Evolutionary conservation across 64 coral and sea anemone species (phyloP), one percentile per base, ranked within the genome.

Genomic region (Montipora foliosa): DNA sequence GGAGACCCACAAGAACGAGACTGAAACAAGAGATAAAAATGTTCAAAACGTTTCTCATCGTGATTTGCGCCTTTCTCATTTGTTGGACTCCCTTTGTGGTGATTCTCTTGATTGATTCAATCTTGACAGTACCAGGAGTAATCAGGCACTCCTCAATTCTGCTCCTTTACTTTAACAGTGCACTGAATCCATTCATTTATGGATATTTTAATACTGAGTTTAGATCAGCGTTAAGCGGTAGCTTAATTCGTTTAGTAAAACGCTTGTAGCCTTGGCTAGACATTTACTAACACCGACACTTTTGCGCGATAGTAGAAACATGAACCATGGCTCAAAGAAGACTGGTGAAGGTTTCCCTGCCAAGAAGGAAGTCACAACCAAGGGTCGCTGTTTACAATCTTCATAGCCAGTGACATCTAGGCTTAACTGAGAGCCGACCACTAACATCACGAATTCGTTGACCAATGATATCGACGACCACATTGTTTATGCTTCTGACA

Each of bases 111-210:
- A 83, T 79, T 7, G 74, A 81, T 47, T 71, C 84, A 25, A 83
- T 96, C 5, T 13, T 15, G 0, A 44, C 12, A 5, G 59, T 90
- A 46, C 25, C 57, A 1, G 48, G 29, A 15, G 53, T 72, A 72
- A n/a, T 93, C 11, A 61, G 89, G 2, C 89, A 87, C 44, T 59
- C 89, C 8, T 84, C 87, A 6, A 92, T 93, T 61, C 24, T 96
- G 3, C 76, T 96, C 15, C 78, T 80, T 4, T 96, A 96, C 52
- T 93, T 80, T 6, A 96, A 96, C 47, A 96, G 95, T 70, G 80
- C 91, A 11, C 89, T 83, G 22, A 96, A 96, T 45, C 78, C 90
- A 4, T 90, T 96, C 77, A 84, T 96, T 14, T 96, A 96, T 57
- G 87, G 91, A 1, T 52, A 93, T 12, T 90, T 80, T 50, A 96